A percentile compares a stretch with the other conserved stretches of the same genome.
Conservation (phyloP, 2,113 vertebrate genomes). For the Stigmatopora nigra region DNA sequence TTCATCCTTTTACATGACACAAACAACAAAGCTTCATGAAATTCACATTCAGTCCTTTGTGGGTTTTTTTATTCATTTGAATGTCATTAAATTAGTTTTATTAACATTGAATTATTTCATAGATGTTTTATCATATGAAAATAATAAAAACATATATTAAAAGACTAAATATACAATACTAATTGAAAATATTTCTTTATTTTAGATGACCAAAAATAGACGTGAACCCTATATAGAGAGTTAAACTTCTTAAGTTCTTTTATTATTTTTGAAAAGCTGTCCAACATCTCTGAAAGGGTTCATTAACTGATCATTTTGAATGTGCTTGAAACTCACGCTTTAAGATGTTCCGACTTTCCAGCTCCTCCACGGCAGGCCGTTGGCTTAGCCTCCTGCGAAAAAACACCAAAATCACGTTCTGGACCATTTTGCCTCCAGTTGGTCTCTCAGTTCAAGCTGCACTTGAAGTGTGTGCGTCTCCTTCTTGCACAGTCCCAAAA, state of each 20-base stretch:
- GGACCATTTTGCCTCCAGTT: conserved; percentile 74
- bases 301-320: neutral
- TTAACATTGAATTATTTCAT: too few species aligned
- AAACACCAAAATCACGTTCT: conserved; percentile 95
- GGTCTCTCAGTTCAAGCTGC: conserved; percentile 28
- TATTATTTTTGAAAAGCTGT: neutral
- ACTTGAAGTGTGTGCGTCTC: conserved; percentile 11
- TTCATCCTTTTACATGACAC: too few species aligned
- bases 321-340: conserved; percentile 81
- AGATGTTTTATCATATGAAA: too few species aligned
- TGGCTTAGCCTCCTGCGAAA: conserved; percentile 98
- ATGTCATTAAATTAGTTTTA: too few species aligned
- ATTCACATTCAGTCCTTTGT: too few species aligned
- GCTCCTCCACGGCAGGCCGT: conserved; percentile 92
- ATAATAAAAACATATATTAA: too few species aligned
- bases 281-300: too few species aligned
- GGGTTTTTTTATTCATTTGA: too few species aligned
- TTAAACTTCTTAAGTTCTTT: too few species aligned
- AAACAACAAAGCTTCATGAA: too few species aligned
- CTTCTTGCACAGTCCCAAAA: conserved; percentile 31
- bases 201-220: neutral
- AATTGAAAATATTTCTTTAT: neutral
- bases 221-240: too few species aligned
- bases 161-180: too few species aligned
- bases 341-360: conserved; percentile 94